These are phyloP conservation scores for Crotalus tigris DNA, from an alignment of 2,113 vertebrate genomes.

Conservation along the genomic window DNA sequence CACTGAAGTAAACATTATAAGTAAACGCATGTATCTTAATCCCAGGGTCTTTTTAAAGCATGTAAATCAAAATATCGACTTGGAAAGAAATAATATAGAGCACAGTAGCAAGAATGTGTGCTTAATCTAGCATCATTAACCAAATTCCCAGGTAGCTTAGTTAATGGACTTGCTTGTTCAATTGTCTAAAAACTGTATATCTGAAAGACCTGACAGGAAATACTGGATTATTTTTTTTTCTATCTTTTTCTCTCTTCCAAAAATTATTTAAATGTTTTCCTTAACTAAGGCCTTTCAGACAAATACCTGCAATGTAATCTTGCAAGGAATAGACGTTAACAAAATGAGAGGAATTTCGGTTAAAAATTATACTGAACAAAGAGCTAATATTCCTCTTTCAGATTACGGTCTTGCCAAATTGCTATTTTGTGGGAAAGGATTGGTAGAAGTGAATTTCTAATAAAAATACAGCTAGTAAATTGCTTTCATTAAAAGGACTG, in stretches of 20 bases:
- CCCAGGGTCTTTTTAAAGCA: background rate
- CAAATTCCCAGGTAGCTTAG: background rate
- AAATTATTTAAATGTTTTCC: background rate
- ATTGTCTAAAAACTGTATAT: background rate
- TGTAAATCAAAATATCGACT: background rate
- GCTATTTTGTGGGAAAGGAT: background rate
- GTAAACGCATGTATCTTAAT: background rate
- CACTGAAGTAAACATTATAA: background rate
- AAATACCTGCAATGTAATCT: background rate
- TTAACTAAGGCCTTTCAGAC: background rate
- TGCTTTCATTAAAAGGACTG: background rate
- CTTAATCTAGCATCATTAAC: background rate
- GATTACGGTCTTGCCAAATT: background rate
- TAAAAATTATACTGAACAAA: background rate
- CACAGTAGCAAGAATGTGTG: background rate
- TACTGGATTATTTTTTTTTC: background rate
- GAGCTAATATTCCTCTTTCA: background rate
- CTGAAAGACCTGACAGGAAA: background rate
- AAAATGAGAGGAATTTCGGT: background rate
- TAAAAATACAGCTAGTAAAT: background rate
- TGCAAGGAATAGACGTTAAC: background rate
- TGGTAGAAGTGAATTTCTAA: background rate
- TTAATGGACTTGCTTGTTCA: background rate
- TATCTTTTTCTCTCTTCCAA: background rate
- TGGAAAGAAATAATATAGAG: background rate